These are phyloP conservation scores for Poeciliopsis paucimaculata DNA, from an alignment of 2,797 vertebrate genomes.

Conservation along the genomic window DNA sequence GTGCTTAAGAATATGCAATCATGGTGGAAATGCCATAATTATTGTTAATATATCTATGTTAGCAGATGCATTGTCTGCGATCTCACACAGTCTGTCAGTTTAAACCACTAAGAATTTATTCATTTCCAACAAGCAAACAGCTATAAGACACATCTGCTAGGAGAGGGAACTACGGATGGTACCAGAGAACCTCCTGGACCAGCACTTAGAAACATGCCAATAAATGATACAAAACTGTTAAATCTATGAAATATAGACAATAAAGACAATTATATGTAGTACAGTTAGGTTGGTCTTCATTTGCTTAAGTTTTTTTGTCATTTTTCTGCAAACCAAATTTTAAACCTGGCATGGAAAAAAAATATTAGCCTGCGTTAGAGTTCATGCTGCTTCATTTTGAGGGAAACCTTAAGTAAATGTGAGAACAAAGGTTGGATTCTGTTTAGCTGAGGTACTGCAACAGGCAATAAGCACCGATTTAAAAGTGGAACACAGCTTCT, in stretches of 20 bases:
- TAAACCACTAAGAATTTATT: background rate
- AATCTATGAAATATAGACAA: background rate
- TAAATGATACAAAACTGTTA: background rate
- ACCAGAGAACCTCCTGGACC: background rate
- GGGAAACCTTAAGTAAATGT: background rate
- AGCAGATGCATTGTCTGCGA: background rate
- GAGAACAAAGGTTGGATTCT: background rate
- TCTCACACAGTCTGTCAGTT: background rate
- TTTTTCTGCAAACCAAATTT: background rate
- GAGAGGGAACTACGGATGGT: too few relatives aligned
- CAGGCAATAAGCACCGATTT: background rate
- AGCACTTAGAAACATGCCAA: background rate
- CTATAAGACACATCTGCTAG: too few relatives aligned
- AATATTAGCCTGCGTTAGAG: background rate
- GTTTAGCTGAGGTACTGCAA: background rate
- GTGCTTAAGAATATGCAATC: background rate
- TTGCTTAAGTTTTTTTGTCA: background rate
- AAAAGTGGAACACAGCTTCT: background rate
- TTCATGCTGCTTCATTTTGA: background rate
- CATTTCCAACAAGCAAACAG: background rate
- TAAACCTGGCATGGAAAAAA: background rate
- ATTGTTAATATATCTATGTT: background rate
- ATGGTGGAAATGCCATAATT: background rate
- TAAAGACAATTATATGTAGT: background rate
- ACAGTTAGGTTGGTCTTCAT: background rate